These are phyloP conservation scores for Amiota minor DNA, from an alignment of 2,888 invertebrate genomes.

Conservation along the genomic window DNA sequence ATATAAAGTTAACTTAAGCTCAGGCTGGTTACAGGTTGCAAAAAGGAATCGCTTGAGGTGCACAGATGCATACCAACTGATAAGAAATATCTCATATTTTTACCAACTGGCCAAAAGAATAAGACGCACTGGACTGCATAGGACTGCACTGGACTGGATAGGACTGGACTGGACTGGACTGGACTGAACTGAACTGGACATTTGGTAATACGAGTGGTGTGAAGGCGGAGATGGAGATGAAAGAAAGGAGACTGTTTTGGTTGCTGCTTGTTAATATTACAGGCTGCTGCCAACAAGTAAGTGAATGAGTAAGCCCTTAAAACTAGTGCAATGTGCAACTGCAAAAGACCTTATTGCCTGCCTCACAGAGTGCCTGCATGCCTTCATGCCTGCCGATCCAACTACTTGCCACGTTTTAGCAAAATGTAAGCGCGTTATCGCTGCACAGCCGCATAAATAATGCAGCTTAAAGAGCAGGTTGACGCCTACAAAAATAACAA, in stretches of 20 bases:
- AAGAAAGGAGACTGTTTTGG: not conserved
- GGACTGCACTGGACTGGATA: not conserved
- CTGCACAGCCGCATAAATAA: slow-evolving; percentile 72
- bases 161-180: not conserved
- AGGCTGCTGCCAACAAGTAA: slow-evolving; percentile 36
- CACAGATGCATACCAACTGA: slow-evolving; percentile 73
- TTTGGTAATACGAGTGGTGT: not conserved
- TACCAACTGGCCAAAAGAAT: slow-evolving; percentile 44
- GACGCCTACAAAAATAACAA: slow-evolving; percentile 70
- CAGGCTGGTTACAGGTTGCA: slow-evolving; percentile 25
- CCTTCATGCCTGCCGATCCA: slow-evolving; percentile 14
- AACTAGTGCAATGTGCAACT: slow-evolving; percentile 65
- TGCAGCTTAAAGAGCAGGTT: slow-evolving; percentile 73
- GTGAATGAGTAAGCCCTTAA: slow-evolving; percentile 66
- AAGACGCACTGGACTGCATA: slow-evolving; percentile 16
- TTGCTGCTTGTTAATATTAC: slow-evolving; percentile 29
- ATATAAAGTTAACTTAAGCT: not conserved
- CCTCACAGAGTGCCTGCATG: too few species aligned
- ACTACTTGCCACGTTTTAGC: slow-evolving; percentile 31
- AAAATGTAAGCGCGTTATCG: slow-evolving; percentile 67
- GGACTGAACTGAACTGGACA: not conserved
- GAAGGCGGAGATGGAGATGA: not conserved
- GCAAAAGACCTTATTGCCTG: not conserved
- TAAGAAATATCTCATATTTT: slow-evolving; percentile 68
- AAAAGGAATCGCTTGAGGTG: slow-evolving; percentile 67